Percentiles rank a stretch among this genome's conserved stretches.
phyloP scores from a whole-genome alignment of 2,797 vertebrate genomes.

The Helostoma temminkii region DNA sequence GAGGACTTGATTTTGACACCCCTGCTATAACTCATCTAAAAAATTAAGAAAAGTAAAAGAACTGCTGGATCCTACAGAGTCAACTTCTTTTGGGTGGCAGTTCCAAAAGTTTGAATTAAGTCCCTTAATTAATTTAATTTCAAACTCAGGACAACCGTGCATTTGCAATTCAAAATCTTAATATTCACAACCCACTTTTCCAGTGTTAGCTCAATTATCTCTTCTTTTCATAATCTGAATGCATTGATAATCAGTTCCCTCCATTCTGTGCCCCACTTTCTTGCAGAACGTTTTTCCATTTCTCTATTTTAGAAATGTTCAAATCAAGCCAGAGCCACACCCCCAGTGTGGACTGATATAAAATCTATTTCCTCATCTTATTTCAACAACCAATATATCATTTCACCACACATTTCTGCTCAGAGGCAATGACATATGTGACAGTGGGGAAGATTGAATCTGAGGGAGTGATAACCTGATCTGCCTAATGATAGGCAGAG shows the following conservation, averaged over 20 bases:
- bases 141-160: conserved; percentile 21
- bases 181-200: conserved; percentile 35
- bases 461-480: conserved; percentile 69
- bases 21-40: no score
- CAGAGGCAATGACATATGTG: conserved; percentile 71
- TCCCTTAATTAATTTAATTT: conserved; percentile 43
- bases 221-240: conserved; percentile 46
- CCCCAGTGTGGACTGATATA: conserved; percentile 58
- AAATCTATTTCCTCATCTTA: conserved; percentile 71
- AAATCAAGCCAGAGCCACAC: conserved; percentile 37
- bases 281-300: conserved; percentile 49
- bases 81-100: conserved; percentile 18
- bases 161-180: conserved; percentile 55
- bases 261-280: conserved; percentile 71
- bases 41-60: not conserved
- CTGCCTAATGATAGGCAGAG: conserved; percentile 69
- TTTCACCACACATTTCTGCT: conserved; percentile 52
- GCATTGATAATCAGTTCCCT: conserved; percentile 66
- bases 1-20: no score
- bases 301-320: conserved; percentile 55
- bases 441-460: conserved; percentile 71
- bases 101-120: conserved; percentile 36
- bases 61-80: conserved; percentile 12
- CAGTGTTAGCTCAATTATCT: conserved; percentile 63
- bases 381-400: conserved; percentile 72